Percentiles rank a stretch among this genome's conserved stretches.
phyloP scores from a whole-genome alignment of 1,140 invertebrate species.

The Brachystomella parvula region DNA sequence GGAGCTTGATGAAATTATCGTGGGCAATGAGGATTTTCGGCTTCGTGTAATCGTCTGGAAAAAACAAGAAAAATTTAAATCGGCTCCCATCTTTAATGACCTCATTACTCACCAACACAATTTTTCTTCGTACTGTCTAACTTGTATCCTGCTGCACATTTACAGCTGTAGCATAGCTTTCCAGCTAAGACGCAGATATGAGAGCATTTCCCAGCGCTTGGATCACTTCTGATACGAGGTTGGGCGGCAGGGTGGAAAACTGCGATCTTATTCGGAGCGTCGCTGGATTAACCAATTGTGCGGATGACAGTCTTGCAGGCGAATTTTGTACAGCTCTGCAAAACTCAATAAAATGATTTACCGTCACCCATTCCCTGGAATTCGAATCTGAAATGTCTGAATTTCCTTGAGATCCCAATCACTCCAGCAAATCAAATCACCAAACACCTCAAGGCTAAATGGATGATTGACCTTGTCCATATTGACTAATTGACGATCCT shows the following conservation, averaged over 20 bases:
- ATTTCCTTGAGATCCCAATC: constrained; percentile 54
- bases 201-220: constrained; percentile 62
- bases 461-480: constrained; percentile 52
- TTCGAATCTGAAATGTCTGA: too few species aligned
- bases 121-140: constrained; percentile 47
- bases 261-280: constrained; percentile 35
- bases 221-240: constrained; percentile 48
- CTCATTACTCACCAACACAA: constrained; percentile 45
- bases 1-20: constrained; percentile 43
- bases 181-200: constrained; percentile 71
- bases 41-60: constrained; percentile 30
- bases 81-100: background rate
- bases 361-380: background rate
- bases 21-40: constrained; percentile 41
- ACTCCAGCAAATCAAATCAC: constrained; percentile 78
- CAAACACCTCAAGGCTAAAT: constrained; percentile 74
- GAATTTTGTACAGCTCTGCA: constrained; percentile 41
- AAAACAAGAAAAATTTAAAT: constrained; percentile 15
- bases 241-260: constrained; percentile 43
- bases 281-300: background rate
- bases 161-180: constrained; percentile 55
- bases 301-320: constrained; percentile 41
- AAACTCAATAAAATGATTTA: background rate
- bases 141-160: constrained; percentile 64
- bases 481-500: constrained; percentile 47